phyloP scores from a whole-genome alignment of 2,888 invertebrate genomes.

The Balanococcus diminutus region DNA sequence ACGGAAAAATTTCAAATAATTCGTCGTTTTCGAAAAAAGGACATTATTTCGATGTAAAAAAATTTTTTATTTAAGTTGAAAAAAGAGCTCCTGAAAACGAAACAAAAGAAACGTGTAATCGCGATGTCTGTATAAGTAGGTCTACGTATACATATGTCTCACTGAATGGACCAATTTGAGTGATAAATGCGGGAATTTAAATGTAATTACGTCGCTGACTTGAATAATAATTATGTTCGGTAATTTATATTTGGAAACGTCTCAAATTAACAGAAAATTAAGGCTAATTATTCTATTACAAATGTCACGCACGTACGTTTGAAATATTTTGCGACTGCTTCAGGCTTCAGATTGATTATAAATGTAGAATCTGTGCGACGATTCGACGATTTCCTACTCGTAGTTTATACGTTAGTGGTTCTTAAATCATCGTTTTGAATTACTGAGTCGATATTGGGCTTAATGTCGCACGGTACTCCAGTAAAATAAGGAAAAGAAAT shows the following conservation, averaged over 20 bases:
- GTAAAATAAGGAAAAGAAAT: too few species aligned
- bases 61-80: background rate
- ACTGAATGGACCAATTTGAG: background rate
- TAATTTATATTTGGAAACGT: conserved; percentile 52
- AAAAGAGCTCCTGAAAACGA: background rate
- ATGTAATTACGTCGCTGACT: conserved; percentile 32
- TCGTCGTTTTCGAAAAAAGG: background rate
- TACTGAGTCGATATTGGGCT: too few species aligned
- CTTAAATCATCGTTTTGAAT: background rate
- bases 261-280: conserved; percentile 49
- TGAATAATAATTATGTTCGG: conserved; percentile 47
- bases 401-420: background rate
- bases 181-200: background rate
- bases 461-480: too few species aligned
- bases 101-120: background rate
- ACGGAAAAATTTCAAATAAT: background rate
- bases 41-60: background rate
- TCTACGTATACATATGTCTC: too few species aligned
- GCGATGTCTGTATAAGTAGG: background rate
- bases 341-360: conserved; percentile 39
- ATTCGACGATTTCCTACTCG: background rate
- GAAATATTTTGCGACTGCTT: conserved; percentile 46
- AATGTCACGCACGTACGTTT: conserved; percentile 47
- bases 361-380: background rate
- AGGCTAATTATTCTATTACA: conserved; percentile 50